Percentiles rank a stretch among this genome's conserved stretches.
phyloP scores from a whole-genome alignment of 2,113 vertebrate genomes.

The Ceratotherium simum region DNA sequence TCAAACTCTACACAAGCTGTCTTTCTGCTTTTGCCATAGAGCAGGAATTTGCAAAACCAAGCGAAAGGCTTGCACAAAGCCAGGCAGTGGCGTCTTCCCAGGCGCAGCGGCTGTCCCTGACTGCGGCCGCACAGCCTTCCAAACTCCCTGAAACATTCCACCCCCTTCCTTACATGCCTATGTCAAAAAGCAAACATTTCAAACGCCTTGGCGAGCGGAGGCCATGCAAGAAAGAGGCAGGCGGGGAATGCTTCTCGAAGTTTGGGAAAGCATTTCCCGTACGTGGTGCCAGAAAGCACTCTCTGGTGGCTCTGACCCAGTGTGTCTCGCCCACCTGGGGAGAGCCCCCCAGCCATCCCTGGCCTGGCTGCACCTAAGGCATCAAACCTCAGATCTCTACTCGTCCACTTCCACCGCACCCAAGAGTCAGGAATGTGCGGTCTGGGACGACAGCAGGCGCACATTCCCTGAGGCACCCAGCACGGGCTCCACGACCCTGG shows the following conservation, averaged over 20 bases:
- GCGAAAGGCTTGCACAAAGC: background rate
- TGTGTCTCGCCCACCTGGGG: background rate
- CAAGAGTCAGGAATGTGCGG: background rate
- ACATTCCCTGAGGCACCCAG: background rate
- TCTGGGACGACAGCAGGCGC: background rate
- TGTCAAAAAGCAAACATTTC: slow-evolving; percentile 71
- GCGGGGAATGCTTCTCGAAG: slow-evolving; percentile 43
- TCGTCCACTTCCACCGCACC: background rate
- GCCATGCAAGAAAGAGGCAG: background rate
- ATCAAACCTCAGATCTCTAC: background rate
- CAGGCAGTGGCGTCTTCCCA: background rate
- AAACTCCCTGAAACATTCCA: background rate
- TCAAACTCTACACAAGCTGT: accelerated
- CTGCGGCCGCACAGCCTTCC: background rate
- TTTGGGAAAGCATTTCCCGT: slow-evolving; percentile 69
- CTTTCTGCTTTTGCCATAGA: background rate
- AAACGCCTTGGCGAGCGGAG: background rate
- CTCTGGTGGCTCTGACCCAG: background rate
- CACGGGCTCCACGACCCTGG: background rate
- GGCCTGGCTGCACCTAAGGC: background rate
- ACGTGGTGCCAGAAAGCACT: background rate
- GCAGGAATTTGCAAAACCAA: background rate
- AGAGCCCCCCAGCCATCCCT: background rate
- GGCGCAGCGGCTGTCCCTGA: background rate
- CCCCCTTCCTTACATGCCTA: slow-evolving; percentile 17